Base-by-base conservation (phyloP, 2,797 vertebrate genomes). In the Ceryle rudis region DNA sequence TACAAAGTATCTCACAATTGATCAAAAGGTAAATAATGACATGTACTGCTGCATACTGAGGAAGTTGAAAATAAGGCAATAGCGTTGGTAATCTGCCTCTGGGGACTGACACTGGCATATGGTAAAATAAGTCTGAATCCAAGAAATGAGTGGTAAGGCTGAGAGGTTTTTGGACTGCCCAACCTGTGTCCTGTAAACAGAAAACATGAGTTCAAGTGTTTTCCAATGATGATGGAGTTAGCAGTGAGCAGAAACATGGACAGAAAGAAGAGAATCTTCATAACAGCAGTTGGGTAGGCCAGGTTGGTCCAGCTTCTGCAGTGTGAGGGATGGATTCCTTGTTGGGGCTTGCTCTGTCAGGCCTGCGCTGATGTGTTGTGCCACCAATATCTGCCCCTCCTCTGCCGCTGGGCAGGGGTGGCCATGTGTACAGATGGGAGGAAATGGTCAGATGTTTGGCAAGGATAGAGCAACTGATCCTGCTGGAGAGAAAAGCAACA, bases 331-430 rank as follows among this genome's bases (percentile, higher is more conserved):
- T 14, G 18, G 21, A 6, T 64, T 72, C 47, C 31, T 58, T 9
- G 4, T 2, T 39, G 35, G 33, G 28, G 15, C 44, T 70, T 42
- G 10, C 54, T 64, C 65, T 69, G 18, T 21, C 28, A 44, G 21
- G 28, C 42, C 52, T 33, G 25, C 15, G 3, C 22, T 0, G 5
- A 19, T 0, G 3, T 0, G 4, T 6, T 5, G 20, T 86, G 85
- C 60, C 55, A 11, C 44, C 2, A 0, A 10, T 11, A 2, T 15
- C 49, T 37, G 47, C 33, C 29, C 13, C 19, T 17, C 10, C n/a
- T 28, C 46, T 20, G 31, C 2, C 4, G 37, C 26, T 52, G 39
- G 26, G 22, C 33, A 10, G 31, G 37, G 61, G 41, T 3, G 41
- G 41, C 41, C 14, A 14, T 41, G 41, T 41, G 39, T 21, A 14